Base-by-base conservation (phyloP, 2,888 invertebrate species). In the Hydrotaea diabolus region DNA sequence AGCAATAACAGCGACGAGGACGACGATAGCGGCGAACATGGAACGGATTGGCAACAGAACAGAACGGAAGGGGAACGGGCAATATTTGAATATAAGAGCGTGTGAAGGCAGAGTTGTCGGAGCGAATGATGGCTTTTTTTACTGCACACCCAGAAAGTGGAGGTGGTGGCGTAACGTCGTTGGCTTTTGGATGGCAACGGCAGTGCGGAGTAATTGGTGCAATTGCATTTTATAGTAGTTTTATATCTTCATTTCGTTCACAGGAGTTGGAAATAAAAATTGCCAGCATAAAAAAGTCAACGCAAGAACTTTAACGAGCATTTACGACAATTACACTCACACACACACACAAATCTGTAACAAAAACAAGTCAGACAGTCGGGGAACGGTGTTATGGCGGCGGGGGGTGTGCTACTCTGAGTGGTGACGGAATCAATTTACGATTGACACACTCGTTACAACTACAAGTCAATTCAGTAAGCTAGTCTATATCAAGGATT, bases 381-480 rank as follows among this genome's bases (percentile, higher is more conserved):
- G 7, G 2, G 31, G 36, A 13, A 59, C 1, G 9, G 43, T 15
- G 8, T 62, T n/a, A 62, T 8, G 21, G 36, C 9, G 46, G 17
- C 21, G 9, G 13, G 23, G 46, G 36, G 39, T 11, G 31, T 43
- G 43, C 15, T 15, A n/a, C n/a, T 49, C 3, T n/a, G 31, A 31
- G 31, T 4, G 31, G 31, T 39, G 59, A 43, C 69, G 23, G 43
- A 7, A 71, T 39, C 57, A 73, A 73, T 81, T 77, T 81, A 81
- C 53, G 81, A 81, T 31, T 64, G 43, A 39, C 13, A 66, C 81
- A 81, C 77, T 66, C 66, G 73, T 81, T 81, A 19, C 76, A 13
- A 13, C 19, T 55, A 39, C 3, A 31, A n/a, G n/a, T n/a, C 39
- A 39, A 39, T 39, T 11, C 36, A n/a, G n/a, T n/a, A 31, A 4